These are phyloP conservation scores for Hippoglossus hippoglossus DNA, from an alignment of 2,797 vertebrate genomes.

Conservation along the genomic window DNA sequence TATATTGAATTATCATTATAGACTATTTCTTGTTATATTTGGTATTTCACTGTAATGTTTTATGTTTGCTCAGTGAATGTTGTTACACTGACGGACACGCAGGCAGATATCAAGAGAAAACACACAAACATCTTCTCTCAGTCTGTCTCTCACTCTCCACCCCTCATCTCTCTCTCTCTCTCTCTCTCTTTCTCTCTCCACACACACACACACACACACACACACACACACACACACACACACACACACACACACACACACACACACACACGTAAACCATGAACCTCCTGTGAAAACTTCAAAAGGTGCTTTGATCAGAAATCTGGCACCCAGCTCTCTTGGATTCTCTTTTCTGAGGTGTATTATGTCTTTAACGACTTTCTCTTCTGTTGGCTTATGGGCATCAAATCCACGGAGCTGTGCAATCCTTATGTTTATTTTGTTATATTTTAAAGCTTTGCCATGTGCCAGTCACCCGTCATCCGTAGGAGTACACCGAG, in stretches of 20 bases:
- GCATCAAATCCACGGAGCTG: slow-evolving; percentile 62
- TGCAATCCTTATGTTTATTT: slow-evolving; percentile 66
- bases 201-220: slow-evolving; percentile 19
- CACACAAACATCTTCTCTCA: slow-evolving; percentile 52
- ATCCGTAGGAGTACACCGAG: slow-evolving; percentile 1
- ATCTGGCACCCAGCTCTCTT: slow-evolving; percentile 76
- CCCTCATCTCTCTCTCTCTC: background rate
- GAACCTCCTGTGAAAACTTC: slow-evolving; percentile 74
- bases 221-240: slow-evolving; percentile 19
- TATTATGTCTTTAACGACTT: slow-evolving; percentile 77
- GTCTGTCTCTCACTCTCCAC: slow-evolving; percentile 3
- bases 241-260: slow-evolving; percentile 15
- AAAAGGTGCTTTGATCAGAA: slow-evolving; percentile 84
- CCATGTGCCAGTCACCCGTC: slow-evolving; percentile 44
- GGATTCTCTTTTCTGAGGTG: slow-evolving; percentile 77
- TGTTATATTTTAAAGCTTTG: slow-evolving; percentile 67
- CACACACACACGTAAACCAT: slow-evolving; percentile 45
- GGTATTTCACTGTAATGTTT: slow-evolving; percentile 10
- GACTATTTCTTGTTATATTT: slow-evolving; percentile 9
- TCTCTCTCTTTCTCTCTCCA: background rate
- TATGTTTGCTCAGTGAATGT: slow-evolving; percentile 35
- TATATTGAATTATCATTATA: slow-evolving; percentile 8
- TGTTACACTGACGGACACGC: slow-evolving; percentile 51
- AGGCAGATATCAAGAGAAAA: slow-evolving; percentile 55
- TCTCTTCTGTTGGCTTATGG: slow-evolving; percentile 69